phyloP scores from a whole-genome alignment of 2,888 invertebrate species.

The Tetheella fluctuosa region DNA sequence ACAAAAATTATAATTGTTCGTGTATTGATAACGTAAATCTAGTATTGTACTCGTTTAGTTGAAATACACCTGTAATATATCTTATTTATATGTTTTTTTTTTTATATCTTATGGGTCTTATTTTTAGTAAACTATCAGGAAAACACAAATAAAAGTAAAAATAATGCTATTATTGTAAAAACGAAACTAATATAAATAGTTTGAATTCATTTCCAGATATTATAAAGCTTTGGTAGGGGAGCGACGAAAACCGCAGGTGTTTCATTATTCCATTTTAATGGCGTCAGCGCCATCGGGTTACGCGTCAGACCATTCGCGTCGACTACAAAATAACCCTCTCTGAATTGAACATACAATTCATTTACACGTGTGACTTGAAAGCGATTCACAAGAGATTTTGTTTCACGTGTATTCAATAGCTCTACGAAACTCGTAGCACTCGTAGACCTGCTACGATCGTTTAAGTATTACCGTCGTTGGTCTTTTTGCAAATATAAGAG shows the following conservation, averaged over 20 bases:
- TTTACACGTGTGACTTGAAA: constrained; percentile 13
- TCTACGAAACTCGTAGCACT: not conserved
- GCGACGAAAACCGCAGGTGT: constrained; percentile 76
- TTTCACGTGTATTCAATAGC: not conserved
- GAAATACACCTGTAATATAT: too few species aligned
- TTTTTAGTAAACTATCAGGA: too few species aligned
- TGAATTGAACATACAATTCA: constrained; percentile 27
- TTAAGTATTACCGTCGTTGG: not conserved
- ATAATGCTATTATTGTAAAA: too few species aligned
- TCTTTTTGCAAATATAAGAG: too few species aligned
- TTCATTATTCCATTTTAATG: constrained; percentile 82
- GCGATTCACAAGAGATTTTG: not conserved
- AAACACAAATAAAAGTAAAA: too few species aligned
- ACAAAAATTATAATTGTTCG: too few species aligned
- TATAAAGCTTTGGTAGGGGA: constrained; percentile 30
- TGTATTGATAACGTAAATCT: too few species aligned
- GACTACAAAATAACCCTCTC: constrained; percentile 30
- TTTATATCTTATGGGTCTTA: too few species aligned
- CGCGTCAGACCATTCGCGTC: constrained; percentile 44
- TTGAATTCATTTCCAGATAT: constrained; percentile 11
- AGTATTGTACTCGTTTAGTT: too few species aligned
- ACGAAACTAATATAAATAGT: not conserved
- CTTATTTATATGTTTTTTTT: too few species aligned
- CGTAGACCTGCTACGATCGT: not conserved
- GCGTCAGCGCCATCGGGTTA: constrained; percentile 67